A percentile compares a stretch with the other conserved stretches of the same genome.
Conservation (phyloP, 2,888 invertebrate species). For the Spicauda simplicius region DNA sequence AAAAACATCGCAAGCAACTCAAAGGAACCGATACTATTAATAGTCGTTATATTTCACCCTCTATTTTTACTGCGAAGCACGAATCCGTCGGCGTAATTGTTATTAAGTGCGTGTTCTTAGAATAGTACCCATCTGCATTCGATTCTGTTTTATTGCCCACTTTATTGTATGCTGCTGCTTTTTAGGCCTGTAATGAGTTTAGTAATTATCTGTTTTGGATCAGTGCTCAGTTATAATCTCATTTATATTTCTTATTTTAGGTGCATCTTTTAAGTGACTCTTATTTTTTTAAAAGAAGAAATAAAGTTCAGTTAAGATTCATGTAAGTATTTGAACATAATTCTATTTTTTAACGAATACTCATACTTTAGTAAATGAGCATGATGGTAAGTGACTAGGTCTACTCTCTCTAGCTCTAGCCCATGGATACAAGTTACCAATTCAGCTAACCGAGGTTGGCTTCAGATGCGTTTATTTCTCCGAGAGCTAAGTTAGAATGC, state of each 20-base stretch:
- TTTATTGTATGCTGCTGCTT: constrained; percentile 16
- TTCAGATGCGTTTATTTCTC: too few species aligned
- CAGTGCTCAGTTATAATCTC: not conserved
- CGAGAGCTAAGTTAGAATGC: too few species aligned
- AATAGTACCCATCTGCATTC: constrained; percentile 26
- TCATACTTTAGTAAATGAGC: too few species aligned
- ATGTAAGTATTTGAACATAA: too few species aligned
- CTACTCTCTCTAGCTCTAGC: too few species aligned
- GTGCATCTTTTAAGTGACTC: not conserved
- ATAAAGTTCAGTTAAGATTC: too few species aligned
- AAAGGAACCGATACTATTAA: constrained; percentile 14
- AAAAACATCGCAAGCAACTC: not conserved
- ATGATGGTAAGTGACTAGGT: too few species aligned
- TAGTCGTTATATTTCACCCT: constrained; percentile 26
- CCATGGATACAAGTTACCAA: too few species aligned
- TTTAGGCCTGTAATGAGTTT: constrained; percentile 19
- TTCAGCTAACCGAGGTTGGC: too few species aligned
- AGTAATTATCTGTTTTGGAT: constrained; percentile 19
- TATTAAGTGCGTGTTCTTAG: constrained; percentile 45
- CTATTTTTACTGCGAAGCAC: constrained; percentile 49
- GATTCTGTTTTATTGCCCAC: constrained; percentile 22
- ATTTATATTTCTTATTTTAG: not conserved
- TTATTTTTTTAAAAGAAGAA: not conserved
- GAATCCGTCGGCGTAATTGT: constrained; percentile 61
- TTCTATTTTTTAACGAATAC: too few species aligned